These are phyloP conservation scores for Eupithecia subumbrata DNA, from an alignment of 2,888 invertebrate species.

Conservation along the genomic window DNA sequence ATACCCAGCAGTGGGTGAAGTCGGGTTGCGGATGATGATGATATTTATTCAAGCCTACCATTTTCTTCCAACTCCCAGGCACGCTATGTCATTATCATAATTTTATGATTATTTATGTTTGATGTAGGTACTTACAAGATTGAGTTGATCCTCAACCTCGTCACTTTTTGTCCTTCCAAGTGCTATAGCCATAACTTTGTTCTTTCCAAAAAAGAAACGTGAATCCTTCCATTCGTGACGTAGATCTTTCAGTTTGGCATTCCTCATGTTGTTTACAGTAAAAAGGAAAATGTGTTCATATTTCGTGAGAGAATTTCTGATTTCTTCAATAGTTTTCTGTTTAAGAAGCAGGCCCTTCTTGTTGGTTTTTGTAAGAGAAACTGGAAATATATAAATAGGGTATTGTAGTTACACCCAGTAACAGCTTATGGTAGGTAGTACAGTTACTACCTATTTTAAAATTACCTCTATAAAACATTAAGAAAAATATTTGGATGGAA, in stretches of 20 bases:
- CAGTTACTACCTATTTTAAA: no score
- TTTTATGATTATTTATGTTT: not conserved
- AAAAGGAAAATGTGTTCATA: slow-evolving; percentile 95
- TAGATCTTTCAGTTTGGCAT: slow-evolving; percentile 93
- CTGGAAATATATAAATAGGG: slow-evolving; percentile 83
- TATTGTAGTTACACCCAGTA: not conserved
- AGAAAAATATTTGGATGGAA: no score
- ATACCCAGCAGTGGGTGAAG: no score
- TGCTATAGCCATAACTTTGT: slow-evolving; percentile 96
- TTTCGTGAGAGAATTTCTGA: slow-evolving; percentile 91
- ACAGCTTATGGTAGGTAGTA: not conserved
- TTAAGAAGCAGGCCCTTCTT: slow-evolving; percentile 96
- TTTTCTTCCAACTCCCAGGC: not conserved
- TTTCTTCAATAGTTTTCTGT: slow-evolving; percentile 94
- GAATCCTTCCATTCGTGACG: slow-evolving; percentile 95
- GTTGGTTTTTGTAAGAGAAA: slow-evolving; percentile 96
- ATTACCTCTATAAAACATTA: no score
- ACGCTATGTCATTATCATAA: not conserved
- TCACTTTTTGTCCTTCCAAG: slow-evolving; percentile 92
- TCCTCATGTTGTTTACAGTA: slow-evolving; percentile 96
- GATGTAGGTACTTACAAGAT: slow-evolving; percentile 80
- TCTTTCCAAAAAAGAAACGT: slow-evolving; percentile 98
- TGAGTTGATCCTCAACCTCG: slow-evolving; percentile 92
- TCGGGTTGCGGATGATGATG: no score
- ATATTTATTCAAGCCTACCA: not conserved